Base-by-base conservation (phyloP, 2,113 vertebrate species). In the Grantiella picta region DNA sequence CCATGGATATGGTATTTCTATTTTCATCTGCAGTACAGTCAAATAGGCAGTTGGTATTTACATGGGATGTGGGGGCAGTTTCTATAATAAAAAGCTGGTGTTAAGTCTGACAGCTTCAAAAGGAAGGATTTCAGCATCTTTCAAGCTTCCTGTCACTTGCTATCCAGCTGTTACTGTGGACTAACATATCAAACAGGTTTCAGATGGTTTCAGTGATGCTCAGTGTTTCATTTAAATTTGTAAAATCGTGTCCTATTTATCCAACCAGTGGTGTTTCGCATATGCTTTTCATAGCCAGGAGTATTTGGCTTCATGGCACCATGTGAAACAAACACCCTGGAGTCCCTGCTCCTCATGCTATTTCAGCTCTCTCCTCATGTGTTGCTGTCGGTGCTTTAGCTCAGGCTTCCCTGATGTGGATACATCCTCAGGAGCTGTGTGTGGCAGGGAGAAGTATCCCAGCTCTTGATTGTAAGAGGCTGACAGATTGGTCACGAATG, bases 381-480 rank as follows among this genome's bases (percentile, higher is more conserved):
- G 56, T 79, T 95, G 70, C 95, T 83, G 35, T 14, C 44, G 79
- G 82, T 77, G 44, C 60, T 81, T 92, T 77, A 88, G 84, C 44
- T 82, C 71, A 91, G 89, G 42, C 64, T 78, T 88, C 86, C 89
- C 78, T 47, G 88, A 78, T 49, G 45, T 44, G 24, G 60, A 53
- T 42, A 5, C 29, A 38, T 88, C 90, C 94, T 20, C 50, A 49
- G 97, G 97, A 97, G 56, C 57, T 96, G 77, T 79, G 65, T 0
- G 0, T 17, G 36, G 79, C 92, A 82, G 69, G 12, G 42, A 81
- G 53, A 94, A 96, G 89, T 35, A 94, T 89, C 91, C 69, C 60
- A 59, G 77, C 38, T 93, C 93, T 53, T 87, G 93, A 93, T 96
- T 78, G 53, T 47, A 97, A 95, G 94, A 97, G 82, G 90, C 38